Evolutionary conservation across 1,140 invertebrate species (phyloP).

Genomic region (Drosophila gunungcola): DNA sequence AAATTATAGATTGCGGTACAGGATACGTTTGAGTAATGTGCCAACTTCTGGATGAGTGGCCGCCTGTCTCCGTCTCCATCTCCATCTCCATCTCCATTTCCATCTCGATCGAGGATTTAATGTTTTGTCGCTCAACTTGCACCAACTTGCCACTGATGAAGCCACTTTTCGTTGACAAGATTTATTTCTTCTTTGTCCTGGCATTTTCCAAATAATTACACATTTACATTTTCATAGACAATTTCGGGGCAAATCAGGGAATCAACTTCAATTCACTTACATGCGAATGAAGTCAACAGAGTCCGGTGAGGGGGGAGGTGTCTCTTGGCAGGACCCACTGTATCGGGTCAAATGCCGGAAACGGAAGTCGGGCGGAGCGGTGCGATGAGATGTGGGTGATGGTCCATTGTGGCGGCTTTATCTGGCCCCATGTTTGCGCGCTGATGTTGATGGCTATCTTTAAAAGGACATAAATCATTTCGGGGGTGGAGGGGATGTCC

Average conservation of each 20-base stretch:
- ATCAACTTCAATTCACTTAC: constrained; percentile 61
- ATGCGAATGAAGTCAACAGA: constrained; percentile 62
- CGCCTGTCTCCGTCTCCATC: constrained; percentile 26
- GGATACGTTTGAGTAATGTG: constrained; percentile 16
- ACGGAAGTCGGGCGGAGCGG: constrained; percentile 49
- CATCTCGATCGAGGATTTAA: constrained; percentile 56
- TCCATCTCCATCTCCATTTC: too few relatives aligned
- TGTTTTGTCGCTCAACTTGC: constrained; percentile 74
- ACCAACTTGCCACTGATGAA: constrained; percentile 48
- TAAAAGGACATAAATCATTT: constrained; percentile 80
- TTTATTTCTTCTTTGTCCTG: constrained; percentile 43
- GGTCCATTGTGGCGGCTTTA: constrained; percentile 70
- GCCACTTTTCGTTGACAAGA: constrained; percentile 38
- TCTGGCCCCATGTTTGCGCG: constrained; percentile 67
- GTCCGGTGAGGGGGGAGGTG: neutral
- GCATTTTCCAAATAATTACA: constrained; percentile 81
- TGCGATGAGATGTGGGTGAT: constrained; percentile 9
- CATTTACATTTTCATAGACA: constrained; percentile 80
- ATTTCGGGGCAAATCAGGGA: constrained; percentile 66
- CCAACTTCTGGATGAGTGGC: constrained; percentile 48
- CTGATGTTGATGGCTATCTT: constrained; percentile 81
- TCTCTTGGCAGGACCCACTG: neutral
- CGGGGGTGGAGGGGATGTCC: constrained; percentile 5
- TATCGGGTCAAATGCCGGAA: constrained; percentile 46
- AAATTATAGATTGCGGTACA: neutral